These are phyloP conservation scores for Leptodactylus fuscus DNA, from an alignment of 2,113 vertebrate species.

Conservation along the genomic window DNA sequence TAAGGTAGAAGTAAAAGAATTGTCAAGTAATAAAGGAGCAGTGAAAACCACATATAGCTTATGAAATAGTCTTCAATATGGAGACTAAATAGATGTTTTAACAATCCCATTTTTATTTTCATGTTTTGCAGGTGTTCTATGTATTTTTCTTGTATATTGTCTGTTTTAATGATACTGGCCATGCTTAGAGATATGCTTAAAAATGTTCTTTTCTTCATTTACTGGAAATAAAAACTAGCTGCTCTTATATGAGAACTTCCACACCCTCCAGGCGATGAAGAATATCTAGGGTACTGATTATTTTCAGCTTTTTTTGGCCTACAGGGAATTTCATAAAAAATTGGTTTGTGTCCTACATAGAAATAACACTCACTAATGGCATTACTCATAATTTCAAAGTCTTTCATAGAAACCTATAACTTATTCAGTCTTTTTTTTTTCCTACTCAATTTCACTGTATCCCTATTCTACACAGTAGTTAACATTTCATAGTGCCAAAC, in stretches of 20 bases:
- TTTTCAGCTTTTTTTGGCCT: constrained; percentile 28
- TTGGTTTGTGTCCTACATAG: constrained; percentile 17
- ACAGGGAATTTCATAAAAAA: constrained; percentile 55
- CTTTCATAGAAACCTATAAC: constrained; percentile 58
- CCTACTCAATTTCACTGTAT: constrained; percentile 46
- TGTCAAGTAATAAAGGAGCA: not conserved
- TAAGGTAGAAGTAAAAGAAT: not conserved
- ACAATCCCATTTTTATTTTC: not conserved
- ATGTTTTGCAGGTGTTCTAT: not conserved
- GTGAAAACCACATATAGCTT: not conserved
- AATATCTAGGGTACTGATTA: constrained; percentile 46
- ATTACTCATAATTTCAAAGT: constrained; percentile 40
- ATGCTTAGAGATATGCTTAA: not conserved
- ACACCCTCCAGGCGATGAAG: not conserved
- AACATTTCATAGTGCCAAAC: no score
- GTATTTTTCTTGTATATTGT: not conserved
- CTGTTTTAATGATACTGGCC: not conserved
- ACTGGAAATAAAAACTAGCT: not conserved
- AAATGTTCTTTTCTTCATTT: not conserved
- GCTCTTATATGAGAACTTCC: not conserved
- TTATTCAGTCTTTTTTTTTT: constrained; percentile 57
- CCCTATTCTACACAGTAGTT: no score
- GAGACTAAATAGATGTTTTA: not conserved
- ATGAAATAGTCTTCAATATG: not conserved
- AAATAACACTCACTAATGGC: constrained; percentile 58